Conservation (phyloP, 2,888 invertebrate genomes). For the Ormyrus pomaceus region DNA sequence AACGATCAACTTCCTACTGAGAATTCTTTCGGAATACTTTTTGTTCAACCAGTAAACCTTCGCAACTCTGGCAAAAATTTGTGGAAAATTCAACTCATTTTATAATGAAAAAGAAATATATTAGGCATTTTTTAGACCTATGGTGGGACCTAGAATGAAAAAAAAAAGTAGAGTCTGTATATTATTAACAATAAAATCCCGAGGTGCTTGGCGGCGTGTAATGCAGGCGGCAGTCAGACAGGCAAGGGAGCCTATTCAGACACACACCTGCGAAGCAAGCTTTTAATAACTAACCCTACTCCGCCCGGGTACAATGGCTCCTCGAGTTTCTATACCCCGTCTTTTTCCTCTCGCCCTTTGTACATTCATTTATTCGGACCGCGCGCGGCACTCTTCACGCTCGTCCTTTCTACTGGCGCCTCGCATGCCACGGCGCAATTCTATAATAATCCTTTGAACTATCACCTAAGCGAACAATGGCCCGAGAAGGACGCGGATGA, state of each 20-base stretch:
- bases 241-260: constrained; percentile 33
- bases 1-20: neutral
- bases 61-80: too few relatives aligned
- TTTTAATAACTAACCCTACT: constrained; percentile 49
- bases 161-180: neutral
- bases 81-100: too few relatives aligned
- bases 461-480: constrained; percentile 27
- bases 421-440: constrained; percentile 21
- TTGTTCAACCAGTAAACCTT: too few relatives aligned
- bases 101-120: too few relatives aligned
- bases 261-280: constrained; percentile 32
- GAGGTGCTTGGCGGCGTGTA: neutral
- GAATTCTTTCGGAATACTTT: too few relatives aligned
- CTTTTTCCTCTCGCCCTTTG: constrained; percentile 27
- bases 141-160: too few relatives aligned
- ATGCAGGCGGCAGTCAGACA: neutral
- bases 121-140: too few relatives aligned
- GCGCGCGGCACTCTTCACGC: constrained; percentile 1
- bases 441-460: constrained; percentile 47
- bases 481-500: neutral
- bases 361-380: constrained; percentile 48
- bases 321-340: constrained; percentile 11
- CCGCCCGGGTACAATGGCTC: neutral
- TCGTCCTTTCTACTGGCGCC: constrained; percentile 3
- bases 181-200: constrained; percentile 42